Percentiles rank a stretch among this genome's conserved stretches.
These are phyloP conservation scores for Platyrinchus mystaceus DNA, from an alignment of 2,797 vertebrate species.

Conservation along the genomic window DNA sequence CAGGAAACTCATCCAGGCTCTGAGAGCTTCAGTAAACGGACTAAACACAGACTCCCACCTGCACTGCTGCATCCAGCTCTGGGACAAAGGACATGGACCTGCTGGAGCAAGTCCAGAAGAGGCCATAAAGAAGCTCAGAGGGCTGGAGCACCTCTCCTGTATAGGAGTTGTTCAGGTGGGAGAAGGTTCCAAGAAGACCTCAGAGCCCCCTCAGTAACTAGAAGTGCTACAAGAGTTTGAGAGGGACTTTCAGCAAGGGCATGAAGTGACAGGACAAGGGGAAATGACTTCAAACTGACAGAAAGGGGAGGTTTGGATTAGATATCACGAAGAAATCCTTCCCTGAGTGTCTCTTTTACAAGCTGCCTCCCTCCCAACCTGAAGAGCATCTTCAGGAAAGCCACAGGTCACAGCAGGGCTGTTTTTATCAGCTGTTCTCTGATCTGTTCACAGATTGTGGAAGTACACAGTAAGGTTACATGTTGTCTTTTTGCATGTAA, in stretches of 20 bases:
- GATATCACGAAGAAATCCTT: background rate
- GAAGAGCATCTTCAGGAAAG: background rate
- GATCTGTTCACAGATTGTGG: background rate
- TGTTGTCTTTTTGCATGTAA: rapidly evolving
- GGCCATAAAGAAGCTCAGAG: background rate
- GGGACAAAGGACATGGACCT: background rate
- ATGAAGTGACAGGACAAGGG: background rate
- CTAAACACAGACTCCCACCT: background rate
- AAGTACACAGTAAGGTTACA: background rate
- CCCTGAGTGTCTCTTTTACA: background rate
- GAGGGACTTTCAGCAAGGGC: background rate
- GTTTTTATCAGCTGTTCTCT: background rate
- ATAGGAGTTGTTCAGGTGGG: background rate
- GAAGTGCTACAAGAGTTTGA: background rate
- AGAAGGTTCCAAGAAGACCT: background rate
- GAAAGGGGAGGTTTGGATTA: background rate
- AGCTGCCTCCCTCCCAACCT: background rate
- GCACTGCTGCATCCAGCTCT: background rate
- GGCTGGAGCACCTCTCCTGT: background rate
- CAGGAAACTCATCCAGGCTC: background rate
- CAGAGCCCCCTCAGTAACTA: background rate
- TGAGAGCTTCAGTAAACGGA: background rate
- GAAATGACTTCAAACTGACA: background rate
- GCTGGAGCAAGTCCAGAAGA: background rate
- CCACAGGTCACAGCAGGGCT: background rate